Percentiles rank a stretch among this genome's conserved stretches.
Evolutionary conservation across 2,113 vertebrate genomes (phyloP).

Genomic region (Clarias macrocephalus): DNA sequence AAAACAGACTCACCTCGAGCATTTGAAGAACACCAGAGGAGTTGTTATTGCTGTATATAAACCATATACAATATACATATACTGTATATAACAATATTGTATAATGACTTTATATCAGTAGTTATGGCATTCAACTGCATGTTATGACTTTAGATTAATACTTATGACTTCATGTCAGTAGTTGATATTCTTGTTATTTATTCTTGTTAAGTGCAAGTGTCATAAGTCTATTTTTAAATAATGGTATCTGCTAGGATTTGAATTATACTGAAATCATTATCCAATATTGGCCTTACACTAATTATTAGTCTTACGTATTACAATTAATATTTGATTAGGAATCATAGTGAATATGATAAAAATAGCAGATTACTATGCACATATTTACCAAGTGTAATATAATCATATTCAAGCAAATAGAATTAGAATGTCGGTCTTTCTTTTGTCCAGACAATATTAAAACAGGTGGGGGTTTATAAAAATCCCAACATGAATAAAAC

Average conservation of each 20-base stretch:
- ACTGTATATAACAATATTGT: not conserved
- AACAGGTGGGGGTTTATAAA: not conserved
- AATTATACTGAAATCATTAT: not conserved
- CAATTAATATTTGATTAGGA: not conserved
- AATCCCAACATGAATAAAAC: not conserved
- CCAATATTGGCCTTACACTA: not conserved
- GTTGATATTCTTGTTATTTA: not conserved
- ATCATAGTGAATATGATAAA: not conserved
- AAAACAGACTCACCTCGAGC: not conserved
- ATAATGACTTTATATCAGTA: not conserved
- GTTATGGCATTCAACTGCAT: not conserved
- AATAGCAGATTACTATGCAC: not conserved
- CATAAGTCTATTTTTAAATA: not conserved
- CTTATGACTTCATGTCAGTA: not conserved
- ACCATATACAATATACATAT: not conserved
- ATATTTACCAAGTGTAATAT: not conserved
- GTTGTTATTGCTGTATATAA: not conserved
- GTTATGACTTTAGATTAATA: no score
- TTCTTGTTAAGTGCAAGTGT: not conserved
- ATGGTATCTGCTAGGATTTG: not conserved
- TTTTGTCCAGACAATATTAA: not conserved
- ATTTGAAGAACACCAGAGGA: not conserved
- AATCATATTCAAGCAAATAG: not conserved
- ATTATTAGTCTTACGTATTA: not conserved
- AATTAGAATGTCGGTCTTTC: not conserved